phyloP scores from a whole-genome alignment of 2,888 invertebrate species.

The Drosophila melanocephala region DNA sequence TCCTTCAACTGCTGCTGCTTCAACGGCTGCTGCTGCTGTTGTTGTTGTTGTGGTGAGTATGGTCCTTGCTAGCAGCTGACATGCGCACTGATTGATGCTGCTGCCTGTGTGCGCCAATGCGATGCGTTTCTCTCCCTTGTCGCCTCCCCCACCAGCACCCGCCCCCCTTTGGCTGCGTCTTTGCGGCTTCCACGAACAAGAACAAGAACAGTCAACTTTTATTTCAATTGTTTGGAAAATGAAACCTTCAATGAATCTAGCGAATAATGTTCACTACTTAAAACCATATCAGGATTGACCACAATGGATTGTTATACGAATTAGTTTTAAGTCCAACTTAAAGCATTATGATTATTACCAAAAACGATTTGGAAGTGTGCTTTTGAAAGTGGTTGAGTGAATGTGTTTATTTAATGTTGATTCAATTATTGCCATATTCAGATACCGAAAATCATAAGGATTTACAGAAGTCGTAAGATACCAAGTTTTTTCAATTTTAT shows the following conservation, averaged over 20 bases:
- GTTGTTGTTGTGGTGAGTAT: constrained; percentile 34
- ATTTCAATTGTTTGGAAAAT: constrained; percentile 1
- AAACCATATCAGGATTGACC: not conserved
- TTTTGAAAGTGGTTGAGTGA: not conserved
- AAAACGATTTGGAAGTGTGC: not conserved
- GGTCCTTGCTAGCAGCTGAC: constrained; percentile 50
- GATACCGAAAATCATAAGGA: not conserved
- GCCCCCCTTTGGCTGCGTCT: constrained; percentile 8
- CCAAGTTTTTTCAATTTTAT: not conserved
- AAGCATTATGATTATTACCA: not conserved
- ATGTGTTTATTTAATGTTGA: not conserved
- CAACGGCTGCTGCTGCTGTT: constrained; percentile 29
- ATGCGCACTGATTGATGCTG: constrained; percentile 66
- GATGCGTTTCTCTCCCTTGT: not conserved
- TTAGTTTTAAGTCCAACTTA: not conserved
- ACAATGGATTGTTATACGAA: not conserved
- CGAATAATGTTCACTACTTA: not conserved
- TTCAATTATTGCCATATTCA: not conserved
- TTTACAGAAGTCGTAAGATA: not conserved
- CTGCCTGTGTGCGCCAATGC: constrained; percentile 21
- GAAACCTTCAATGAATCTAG: not conserved
- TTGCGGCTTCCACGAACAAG: constrained; percentile 30
- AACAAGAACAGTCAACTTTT: not conserved
- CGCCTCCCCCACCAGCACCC: not conserved
- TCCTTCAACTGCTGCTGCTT: constrained; percentile 14